Base-by-base conservation (phyloP, 2,888 invertebrate genomes). In the Pyrochroa serraticornis region DNA sequence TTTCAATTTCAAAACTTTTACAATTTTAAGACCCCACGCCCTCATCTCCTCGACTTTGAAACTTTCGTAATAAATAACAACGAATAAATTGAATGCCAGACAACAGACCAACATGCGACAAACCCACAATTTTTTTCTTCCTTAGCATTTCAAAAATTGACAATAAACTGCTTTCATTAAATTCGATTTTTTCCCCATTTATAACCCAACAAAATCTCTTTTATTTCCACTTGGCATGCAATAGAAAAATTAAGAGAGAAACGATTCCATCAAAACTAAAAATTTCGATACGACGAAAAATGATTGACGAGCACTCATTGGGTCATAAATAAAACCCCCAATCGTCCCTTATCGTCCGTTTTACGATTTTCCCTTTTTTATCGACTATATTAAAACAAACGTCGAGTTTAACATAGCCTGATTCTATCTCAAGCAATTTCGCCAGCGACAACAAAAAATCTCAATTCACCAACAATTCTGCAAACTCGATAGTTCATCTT, bases 51-150 rank as follows among this genome's bases (percentile, higher is more conserved):
- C 22, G 22, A 61, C 62, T 61, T 56, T 60, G 51, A 64, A 66
- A 64, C 61, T 67, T 63, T 48, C 46, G 58, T 64, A 63, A 67
- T 67, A 68, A 70, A 68, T 68, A 66, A 63, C 22, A 22, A 22
- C 22, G 22, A 59, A 51, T 62, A 67, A 70, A 70, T 70, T 70
- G 68, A 70, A 70, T 70, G 70, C 67, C 70, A 68, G 50, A 48
- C 38, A 32, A 33, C 33, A 45, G 35, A 49, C 32, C n/a, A 39
- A 43, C 52, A 52, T 44, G 52, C 52, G 38, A 49, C 43, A 30
- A 44, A 7, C 33, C 30, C 42, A 22, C 31, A 50, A 43, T 36
- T 50, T 50, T 41, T 49, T 49, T 41, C 42, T 41, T 49, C 42
- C 41, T 42, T 33, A 8, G 13, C 13, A 7, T 34, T 42, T 14